Base-by-base conservation (phyloP, 2,888 invertebrate species). In the Lysandra coridon region DNA sequence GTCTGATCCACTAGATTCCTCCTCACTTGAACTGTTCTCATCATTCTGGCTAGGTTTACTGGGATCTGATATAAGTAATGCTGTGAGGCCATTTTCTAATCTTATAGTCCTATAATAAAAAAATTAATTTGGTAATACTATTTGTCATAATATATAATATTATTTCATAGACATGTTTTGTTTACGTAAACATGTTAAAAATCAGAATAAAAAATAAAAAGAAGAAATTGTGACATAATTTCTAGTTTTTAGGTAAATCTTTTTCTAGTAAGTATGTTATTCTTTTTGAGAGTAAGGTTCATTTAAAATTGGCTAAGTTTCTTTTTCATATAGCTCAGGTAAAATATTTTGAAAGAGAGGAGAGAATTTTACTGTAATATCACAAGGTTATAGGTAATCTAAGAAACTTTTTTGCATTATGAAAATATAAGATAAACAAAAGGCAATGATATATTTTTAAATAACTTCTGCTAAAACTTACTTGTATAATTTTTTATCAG, bases 401-500 rank as follows among this genome's bases (percentile, higher is more conserved):
- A 40, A n/a, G 0, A 62, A 53, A 57, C 57, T 57, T 57, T 17
- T 4, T 57, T 57, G 14, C 14, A 57, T 57, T 57, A 57, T 57
- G n/a, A 79, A 62, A 78, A 79, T 23, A 44, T 44, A 44, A 44
- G 44, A 49, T 49, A 33, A 14, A 69, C 33, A 37, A 33, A 30
- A 33, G 69, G 69, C 1, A 69, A 37, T 37, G 1, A 33, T 37
- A 85, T 23, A 10, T 23, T 49, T 14, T 49, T 23, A 1, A 75
- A 57, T 14, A 49, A 12, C 2, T 12, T 49, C 17, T 57, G 4
- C 57, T 53, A 2, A 12, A 30, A 76, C 91, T 88, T 85, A 97
- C 97, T 96, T 97, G 88, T 98, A 98, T 80, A 96, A 92, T 87
- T 98, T 98, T 87, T 96, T 96, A 90, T 98, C 98, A 83, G 96